phyloP scores from a whole-genome alignment of 2,888 invertebrate genomes.

The Andrena trimmerana region DNA sequence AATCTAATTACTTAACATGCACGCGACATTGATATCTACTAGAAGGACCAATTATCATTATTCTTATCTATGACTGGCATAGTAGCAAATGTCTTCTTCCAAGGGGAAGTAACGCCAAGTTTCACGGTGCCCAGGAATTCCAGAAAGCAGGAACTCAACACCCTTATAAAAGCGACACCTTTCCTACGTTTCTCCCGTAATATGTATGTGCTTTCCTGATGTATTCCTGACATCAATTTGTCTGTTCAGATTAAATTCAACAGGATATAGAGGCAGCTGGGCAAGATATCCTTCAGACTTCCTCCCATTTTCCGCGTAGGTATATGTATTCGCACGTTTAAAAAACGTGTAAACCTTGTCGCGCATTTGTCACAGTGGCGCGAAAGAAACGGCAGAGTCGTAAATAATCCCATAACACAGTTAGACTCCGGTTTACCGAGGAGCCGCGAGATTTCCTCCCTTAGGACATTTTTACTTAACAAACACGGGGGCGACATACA shows the following conservation, averaged over 20 bases:
- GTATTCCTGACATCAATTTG: not conserved
- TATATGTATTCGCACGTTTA: not conserved
- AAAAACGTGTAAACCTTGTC: conserved; percentile 15
- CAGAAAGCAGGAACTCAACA: not conserved
- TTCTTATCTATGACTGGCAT: too few relatives aligned
- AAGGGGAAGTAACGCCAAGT: too few relatives aligned
- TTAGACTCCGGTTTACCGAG: conserved; percentile 11
- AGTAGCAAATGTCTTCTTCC: too few relatives aligned
- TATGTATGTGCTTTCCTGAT: not conserved
- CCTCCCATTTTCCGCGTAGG: not conserved
- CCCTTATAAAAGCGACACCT: not conserved
- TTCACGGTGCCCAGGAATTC: not conserved
- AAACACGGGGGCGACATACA: conserved; percentile 35
- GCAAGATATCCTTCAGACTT: not conserved
- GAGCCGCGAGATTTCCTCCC: conserved; percentile 35
- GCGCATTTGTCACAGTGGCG: conserved; percentile 11
- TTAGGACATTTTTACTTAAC: conserved; percentile 27
- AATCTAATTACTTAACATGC: too few relatives aligned
- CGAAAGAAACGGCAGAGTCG: not conserved
- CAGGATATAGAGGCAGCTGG: conserved; percentile 8
- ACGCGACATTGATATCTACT: too few relatives aligned
- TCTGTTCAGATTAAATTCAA: not conserved
- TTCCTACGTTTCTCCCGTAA: not conserved
- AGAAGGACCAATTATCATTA: too few relatives aligned
- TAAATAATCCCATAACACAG: conserved; percentile 40